Evolutionary conservation across 1,140 invertebrate genomes (phyloP).

Genomic region (Tenebrio molitor): DNA sequence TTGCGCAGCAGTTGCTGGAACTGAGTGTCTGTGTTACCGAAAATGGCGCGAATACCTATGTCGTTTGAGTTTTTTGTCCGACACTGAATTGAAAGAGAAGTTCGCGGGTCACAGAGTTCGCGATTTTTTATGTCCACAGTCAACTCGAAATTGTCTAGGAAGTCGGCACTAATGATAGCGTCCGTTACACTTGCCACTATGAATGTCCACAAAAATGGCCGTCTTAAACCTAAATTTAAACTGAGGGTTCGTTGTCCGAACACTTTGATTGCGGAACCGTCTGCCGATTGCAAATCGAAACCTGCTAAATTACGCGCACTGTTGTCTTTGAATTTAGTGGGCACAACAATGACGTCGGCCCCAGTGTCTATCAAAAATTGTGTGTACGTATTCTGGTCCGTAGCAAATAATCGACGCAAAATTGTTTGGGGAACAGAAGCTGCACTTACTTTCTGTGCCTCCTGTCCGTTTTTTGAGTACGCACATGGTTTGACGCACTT

Average conservation of each 20-base stretch:
- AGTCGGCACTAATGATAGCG: constrained; percentile 66
- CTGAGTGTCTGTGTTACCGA: too few relatives aligned
- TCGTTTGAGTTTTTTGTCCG: background rate
- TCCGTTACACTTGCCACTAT: constrained; percentile 63
- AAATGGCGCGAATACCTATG: background rate
- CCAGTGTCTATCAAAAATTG: constrained; percentile 21
- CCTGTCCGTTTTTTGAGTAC: background rate
- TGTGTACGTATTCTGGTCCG: background rate
- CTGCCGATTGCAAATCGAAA: background rate
- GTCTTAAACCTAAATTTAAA: constrained; percentile 42
- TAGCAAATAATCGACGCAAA: background rate
- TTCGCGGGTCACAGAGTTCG: constrained; percentile 59
- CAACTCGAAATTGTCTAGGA: constrained; percentile 61
- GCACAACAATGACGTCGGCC: background rate
- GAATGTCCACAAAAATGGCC: constrained; percentile 63
- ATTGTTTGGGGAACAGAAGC: background rate
- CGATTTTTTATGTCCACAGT: constrained; percentile 61
- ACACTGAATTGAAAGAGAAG: background rate
- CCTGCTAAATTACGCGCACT: too few relatives aligned
- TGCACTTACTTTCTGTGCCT: background rate
- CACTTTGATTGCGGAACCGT: background rate
- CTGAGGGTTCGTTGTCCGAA: constrained; percentile 1
- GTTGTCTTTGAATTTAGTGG: background rate
- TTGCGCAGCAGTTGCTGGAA: background rate
- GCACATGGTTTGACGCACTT: constrained; percentile 8